Evolutionary conservation across 2,113 vertebrate species (phyloP).

Genomic region (Cyprinodon variegatus): DNA sequence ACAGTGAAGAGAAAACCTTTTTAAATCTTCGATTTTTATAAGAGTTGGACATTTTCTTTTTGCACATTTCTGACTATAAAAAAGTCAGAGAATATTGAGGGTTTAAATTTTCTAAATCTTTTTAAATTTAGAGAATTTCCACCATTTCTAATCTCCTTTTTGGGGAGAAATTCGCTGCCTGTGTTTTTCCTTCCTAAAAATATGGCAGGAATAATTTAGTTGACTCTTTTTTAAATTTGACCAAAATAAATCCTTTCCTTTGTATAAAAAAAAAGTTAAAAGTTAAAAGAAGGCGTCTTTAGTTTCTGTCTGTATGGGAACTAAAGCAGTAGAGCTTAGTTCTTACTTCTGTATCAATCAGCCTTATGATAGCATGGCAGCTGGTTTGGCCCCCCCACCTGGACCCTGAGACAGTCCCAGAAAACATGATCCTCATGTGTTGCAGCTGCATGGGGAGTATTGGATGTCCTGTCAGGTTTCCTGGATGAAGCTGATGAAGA

Average conservation of each 20-base stretch:
- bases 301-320: not conserved
- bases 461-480: slow-evolving; percentile 62
- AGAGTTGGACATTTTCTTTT: too few relatives aligned
- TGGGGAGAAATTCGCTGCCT: too few relatives aligned
- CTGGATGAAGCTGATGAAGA: slow-evolving; percentile 65
- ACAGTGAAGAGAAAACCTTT: too few relatives aligned
- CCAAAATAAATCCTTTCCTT: too few relatives aligned
- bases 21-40: too few relatives aligned
- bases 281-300: not conserved
- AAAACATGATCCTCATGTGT: slow-evolving; percentile 17
- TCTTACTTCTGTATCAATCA: not conserved
- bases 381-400: not conserved
- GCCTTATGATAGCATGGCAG: slow-evolving; percentile 48
- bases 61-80: too few relatives aligned
- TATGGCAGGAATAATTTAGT: too few relatives aligned
- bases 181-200: too few relatives aligned
- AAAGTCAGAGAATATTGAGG: too few relatives aligned
- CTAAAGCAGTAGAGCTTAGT: not conserved
- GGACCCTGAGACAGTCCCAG: slow-evolving; percentile 9
- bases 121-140: not conserved
- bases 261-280: not conserved
- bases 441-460: slow-evolving; percentile 41
- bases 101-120: too few relatives aligned
- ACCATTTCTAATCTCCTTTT: too few relatives aligned
- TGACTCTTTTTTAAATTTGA: too few relatives aligned